Conservation (phyloP, 2,797 vertebrate genomes). For the Rallus crepitans region DNA sequence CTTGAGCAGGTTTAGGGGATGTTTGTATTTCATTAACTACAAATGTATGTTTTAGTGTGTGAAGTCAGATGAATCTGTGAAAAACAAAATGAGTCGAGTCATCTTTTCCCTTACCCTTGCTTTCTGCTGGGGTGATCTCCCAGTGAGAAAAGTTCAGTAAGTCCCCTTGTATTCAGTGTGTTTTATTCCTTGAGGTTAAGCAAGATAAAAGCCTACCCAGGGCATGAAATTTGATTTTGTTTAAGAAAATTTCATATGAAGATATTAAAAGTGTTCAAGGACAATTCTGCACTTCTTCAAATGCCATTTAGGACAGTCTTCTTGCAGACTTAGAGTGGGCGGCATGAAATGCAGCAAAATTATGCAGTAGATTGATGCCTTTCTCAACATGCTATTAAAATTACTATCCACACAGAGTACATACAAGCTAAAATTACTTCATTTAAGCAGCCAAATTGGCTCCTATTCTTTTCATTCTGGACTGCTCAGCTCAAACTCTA, state of each 20-base stretch:
- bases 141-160: not conserved
- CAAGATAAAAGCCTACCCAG: not conserved
- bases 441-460: not conserved
- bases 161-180: not conserved
- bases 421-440: not conserved
- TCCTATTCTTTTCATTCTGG: not conserved
- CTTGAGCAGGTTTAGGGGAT: not conserved
- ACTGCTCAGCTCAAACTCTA: not conserved
- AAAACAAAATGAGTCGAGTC: not conserved
- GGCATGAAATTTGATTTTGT: not conserved
- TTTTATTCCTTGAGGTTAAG: not conserved
- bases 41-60: not conserved
- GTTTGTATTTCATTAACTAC: not conserved
- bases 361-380: not conserved
- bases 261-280: not conserved
- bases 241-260: not conserved
- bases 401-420: not conserved
- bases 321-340: not conserved
- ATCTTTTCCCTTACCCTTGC: not conserved
- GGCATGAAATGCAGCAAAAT: not conserved
- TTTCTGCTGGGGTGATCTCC: not conserved
- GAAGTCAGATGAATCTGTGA: not conserved
- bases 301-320: not conserved
- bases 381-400: conserved; percentile 22
- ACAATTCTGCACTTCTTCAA: not conserved